These are phyloP conservation scores for Tenthredo amoena DNA, from an alignment of 2,888 invertebrate genomes.

Conservation along the genomic window DNA sequence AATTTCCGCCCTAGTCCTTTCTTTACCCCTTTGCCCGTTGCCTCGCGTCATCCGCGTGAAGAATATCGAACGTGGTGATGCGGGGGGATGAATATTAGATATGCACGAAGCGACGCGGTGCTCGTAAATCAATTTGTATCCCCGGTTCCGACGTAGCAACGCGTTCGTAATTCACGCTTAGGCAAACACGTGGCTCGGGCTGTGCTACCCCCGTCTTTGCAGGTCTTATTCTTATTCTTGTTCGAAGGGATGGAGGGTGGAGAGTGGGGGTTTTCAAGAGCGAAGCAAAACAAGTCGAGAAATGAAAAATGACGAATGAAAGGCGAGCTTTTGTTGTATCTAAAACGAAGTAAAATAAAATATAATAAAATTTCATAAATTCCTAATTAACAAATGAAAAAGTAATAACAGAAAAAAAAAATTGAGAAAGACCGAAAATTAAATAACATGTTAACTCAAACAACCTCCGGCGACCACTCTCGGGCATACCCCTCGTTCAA, in stretches of 20 bases:
- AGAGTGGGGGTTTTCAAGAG: neutral
- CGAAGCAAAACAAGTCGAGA: neutral
- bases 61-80: slow-evolving; percentile 65
- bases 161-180: slow-evolving; percentile 77
- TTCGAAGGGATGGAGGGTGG: neutral
- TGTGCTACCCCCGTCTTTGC: slow-evolving; percentile 47
- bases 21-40: slow-evolving; percentile 60
- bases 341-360: no score
- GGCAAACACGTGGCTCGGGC: slow-evolving; percentile 66
- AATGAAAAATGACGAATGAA: neutral
- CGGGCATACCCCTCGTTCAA: slow-evolving; percentile 3
- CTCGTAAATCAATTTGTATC: slow-evolving; percentile 77
- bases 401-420: neutral
- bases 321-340: neutral
- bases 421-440: neutral
- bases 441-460: slow-evolving; percentile 20
- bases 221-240: slow-evolving; percentile 11
- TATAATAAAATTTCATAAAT: neutral
- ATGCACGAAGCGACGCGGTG: slow-evolving; percentile 72
- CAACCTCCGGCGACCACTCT: neutral
- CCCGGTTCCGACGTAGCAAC: slow-evolving; percentile 67
- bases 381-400: neutral
- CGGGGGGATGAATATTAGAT: slow-evolving; percentile 70
- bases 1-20: neutral
- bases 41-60: slow-evolving; percentile 62